Conservation (phyloP, 2,888 invertebrate species). For the Drosophila fulvimacula region DNA sequence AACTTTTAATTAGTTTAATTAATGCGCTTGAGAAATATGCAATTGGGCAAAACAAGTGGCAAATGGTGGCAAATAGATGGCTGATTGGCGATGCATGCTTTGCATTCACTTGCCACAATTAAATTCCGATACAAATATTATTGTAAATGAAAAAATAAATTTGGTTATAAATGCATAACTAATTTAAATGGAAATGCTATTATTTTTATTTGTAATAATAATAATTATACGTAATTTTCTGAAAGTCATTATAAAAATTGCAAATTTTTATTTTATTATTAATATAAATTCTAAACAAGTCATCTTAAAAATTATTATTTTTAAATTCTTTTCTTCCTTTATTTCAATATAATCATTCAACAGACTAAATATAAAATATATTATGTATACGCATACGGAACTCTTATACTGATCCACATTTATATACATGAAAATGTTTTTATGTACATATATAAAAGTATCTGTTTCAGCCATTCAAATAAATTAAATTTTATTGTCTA, state of each 20-base stretch:
- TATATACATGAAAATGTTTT: background rate
- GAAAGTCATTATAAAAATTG: too few species aligned
- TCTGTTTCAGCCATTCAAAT: background rate
- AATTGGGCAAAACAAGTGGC: background rate
- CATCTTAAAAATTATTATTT: too few species aligned
- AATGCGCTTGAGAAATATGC: background rate
- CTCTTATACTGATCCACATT: background rate
- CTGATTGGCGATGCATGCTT: background rate
- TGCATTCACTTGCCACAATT: conserved; percentile 1
- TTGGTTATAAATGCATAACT: background rate
- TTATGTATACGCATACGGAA: background rate
- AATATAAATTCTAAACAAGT: too few species aligned
- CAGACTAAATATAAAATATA: background rate
- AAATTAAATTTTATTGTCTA: background rate
- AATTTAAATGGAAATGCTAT: background rate
- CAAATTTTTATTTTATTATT: too few species aligned
- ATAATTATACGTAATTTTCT: too few species aligned
- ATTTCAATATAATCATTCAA: background rate
- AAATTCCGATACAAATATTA: background rate
- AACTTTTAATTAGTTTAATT: background rate
- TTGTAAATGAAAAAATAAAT: background rate
- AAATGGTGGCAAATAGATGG: background rate
- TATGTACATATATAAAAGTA: background rate
- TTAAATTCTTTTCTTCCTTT: background rate
- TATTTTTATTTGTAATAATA: background rate